Evolutionary conservation across 2,113 vertebrate species (phyloP), one percentile per base, ranked within the genome.

Genomic region (Microcebus ravelobensis): DNA sequence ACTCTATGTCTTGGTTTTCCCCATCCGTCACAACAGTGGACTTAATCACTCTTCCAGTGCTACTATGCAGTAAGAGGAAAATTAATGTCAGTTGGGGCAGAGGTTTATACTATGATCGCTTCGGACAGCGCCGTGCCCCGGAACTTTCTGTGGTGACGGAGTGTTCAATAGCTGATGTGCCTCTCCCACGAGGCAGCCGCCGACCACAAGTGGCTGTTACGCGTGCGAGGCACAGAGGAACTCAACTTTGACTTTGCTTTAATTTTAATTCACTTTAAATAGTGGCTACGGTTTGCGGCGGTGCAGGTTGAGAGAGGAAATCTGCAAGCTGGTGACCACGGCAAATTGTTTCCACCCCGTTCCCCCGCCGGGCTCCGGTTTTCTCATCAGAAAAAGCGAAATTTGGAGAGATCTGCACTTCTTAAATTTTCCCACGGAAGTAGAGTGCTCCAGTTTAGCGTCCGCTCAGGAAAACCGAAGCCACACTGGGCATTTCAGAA

Each of bases 151-250:
- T 3, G 2, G 20, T 8, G 55, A 57, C 20, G 55, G 55, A 31
- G 11, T 25, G 11, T 17, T n/a, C 29, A 17, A 0, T 15, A 3
- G 8, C 8, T 3, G 21, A 15, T 0, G 1, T 5, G 59, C 31
- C 17, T 45, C 21, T n/a, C 45, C 17, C 1, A 0, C 13, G 17
- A 0, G 7, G 68, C 10, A n/a, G 61, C 63, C 12, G 10, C 15
- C 5, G 6, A 31, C 61, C 61, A 20, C 71, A 57, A 13, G 2
- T 27, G 25, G 59, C 25, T 61, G 27, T 57, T 57, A 57, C 6
- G 2, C 55, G 7, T 21, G 18, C 8, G 55, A 27, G 59, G 27
- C 8, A 25, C 8, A 4, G 59, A 61, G 25, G 59, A 27, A 61
- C 59, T 61, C 25, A 10, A 27, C 27, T 61, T 61, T 79, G 63